Percentiles rank a stretch among this genome's conserved stretches.
Evolutionary conservation across 2,888 invertebrate species (phyloP).

Genomic region (Stegophylla sp.): DNA sequence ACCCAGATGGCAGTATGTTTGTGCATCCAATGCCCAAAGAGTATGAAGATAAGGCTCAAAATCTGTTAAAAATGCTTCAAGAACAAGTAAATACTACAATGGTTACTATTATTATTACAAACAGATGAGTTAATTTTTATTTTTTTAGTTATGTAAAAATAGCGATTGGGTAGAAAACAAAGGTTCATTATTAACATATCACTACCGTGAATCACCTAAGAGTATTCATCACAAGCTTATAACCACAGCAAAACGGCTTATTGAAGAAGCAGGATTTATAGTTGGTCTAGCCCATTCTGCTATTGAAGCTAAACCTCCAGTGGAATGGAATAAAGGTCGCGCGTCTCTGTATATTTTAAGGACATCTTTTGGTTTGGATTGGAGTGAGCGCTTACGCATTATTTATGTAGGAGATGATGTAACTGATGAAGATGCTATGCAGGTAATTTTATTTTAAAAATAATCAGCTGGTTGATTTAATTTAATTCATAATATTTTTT

Average conservation of each 20-base stretch:
- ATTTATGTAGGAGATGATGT: conserved; percentile 89
- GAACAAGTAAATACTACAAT: conserved; percentile 71
- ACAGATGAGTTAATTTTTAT: conserved; percentile 65
- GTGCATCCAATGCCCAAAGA: conserved; percentile 90
- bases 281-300: conserved; percentile 84
- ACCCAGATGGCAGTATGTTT: conserved; percentile 88
- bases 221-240: conserved; percentile 74
- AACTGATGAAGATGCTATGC: conserved; percentile 90
- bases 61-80: conserved; percentile 78
- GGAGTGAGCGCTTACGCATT: conserved; percentile 87
- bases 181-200: conserved; percentile 65
- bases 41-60: conserved; percentile 79
- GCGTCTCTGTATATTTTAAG: conserved; percentile 89
- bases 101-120: not conserved
- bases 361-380: conserved; percentile 88
- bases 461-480: not conserved
- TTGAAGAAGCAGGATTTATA: conserved; percentile 78
- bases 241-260: conserved; percentile 75
- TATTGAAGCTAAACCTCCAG: conserved; percentile 88
- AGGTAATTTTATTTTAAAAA: conserved; percentile 68
- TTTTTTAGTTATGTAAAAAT: conserved; percentile 63
- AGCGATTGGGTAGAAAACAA: conserved; percentile 67
- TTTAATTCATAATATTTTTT: not conserved
- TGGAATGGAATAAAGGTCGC: conserved; percentile 89
- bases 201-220: conserved; percentile 71